Evolutionary conservation across 1,140 invertebrate genomes (phyloP).

Genomic region (Tachypleus tridentatus): DNA sequence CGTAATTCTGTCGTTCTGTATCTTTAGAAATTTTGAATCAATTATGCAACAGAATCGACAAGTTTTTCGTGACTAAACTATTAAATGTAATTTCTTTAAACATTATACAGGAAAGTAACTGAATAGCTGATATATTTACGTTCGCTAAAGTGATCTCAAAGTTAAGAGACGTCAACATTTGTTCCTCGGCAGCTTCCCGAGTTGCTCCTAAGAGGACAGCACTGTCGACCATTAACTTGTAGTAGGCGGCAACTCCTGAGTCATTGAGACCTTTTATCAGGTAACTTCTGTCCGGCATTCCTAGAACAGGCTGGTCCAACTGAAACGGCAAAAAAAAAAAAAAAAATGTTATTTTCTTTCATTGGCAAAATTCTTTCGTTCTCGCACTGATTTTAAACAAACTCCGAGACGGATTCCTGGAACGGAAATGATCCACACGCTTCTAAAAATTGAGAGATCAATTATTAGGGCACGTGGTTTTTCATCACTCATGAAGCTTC

Average conservation of each 20-base stretch:
- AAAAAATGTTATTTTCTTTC: slow-evolving; percentile 17
- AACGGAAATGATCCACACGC: no score
- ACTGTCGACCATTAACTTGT: slow-evolving; percentile 50
- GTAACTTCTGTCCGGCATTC: slow-evolving; percentile 71
- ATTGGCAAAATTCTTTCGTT: no score
- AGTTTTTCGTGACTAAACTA: slow-evolving; percentile 15
- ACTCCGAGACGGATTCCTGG: no score
- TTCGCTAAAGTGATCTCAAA: slow-evolving; percentile 92
- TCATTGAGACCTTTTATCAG: slow-evolving; percentile 50
- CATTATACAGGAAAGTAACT: no score
- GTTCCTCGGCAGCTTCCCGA: slow-evolving; percentile 51
- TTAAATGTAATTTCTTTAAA: background rate
- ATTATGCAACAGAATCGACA: background rate
- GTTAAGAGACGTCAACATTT: slow-evolving; percentile 66
- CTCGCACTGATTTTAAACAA: no score
- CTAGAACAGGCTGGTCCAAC: slow-evolving; percentile 84
- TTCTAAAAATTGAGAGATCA: no score
- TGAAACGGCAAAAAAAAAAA: slow-evolving; percentile 30
- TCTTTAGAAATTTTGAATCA: no score
- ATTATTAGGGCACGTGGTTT: no score
- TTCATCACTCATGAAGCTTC: no score
- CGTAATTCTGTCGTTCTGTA: no score
- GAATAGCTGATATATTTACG: slow-evolving; percentile 42
- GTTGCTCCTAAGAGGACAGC: slow-evolving; percentile 76
- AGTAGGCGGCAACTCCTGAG: slow-evolving; percentile 36